Evolutionary conservation across 2,888 invertebrate genomes (phyloP).

Genomic region (Nymphalis c-album): DNA sequence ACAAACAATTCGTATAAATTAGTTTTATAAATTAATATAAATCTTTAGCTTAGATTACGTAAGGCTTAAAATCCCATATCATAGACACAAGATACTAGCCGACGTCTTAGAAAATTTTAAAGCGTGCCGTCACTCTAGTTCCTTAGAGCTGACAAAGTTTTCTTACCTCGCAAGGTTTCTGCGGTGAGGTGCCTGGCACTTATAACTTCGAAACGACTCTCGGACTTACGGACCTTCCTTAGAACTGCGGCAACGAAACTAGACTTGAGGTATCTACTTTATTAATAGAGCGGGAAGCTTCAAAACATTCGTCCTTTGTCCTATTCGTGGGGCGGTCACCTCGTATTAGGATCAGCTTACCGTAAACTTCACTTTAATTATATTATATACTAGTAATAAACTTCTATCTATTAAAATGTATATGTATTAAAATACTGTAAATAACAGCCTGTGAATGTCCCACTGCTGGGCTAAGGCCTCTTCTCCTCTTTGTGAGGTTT

Average conservation of each 20-base stretch:
- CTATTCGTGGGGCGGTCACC: constrained; percentile 21
- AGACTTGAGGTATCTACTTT: constrained; percentile 42
- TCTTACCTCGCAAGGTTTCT: constrained; percentile 43
- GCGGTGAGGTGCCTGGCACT: constrained; percentile 44
- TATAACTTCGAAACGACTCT: constrained; percentile 55
- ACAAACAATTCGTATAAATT: no score
- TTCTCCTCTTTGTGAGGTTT: no score
- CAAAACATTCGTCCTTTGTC: constrained; percentile 37
- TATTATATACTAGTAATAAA: background rate
- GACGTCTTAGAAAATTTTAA: constrained; percentile 41
- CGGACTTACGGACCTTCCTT: constrained; percentile 48
- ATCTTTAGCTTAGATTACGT: no score
- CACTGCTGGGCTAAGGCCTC: no score
- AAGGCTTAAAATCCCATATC: background rate
- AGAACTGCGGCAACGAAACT: constrained; percentile 44
- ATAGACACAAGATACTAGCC: background rate
- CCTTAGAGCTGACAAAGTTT: constrained; percentile 48
- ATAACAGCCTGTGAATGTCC: no score
- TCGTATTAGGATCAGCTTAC: constrained; percentile 25
- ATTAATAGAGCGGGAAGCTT: constrained; percentile 39
- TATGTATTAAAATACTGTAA: background rate
- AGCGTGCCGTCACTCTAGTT: constrained; percentile 45
- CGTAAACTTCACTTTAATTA: constrained; percentile 9
- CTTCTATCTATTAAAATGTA: background rate
- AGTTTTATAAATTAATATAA: no score